These are phyloP conservation scores for Pao palembangensis DNA, from an alignment of 2,113 vertebrate species.

Conservation along the genomic window DNA sequence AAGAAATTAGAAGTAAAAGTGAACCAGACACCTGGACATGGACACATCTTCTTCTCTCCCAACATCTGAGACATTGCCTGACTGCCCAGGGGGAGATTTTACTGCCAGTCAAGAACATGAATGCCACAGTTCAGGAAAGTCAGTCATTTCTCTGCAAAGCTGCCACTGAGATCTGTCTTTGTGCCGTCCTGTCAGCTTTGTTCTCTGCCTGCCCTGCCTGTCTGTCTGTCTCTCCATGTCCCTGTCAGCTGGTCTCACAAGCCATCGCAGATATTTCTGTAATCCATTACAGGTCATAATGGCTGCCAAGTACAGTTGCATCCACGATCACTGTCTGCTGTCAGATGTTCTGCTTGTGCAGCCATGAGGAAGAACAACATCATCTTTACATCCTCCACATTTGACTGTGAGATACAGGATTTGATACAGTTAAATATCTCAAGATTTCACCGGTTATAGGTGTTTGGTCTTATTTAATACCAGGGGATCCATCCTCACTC, in stretches of 20 bases:
- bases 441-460: too few species aligned
- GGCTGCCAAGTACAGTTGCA: too few species aligned
- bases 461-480: too few species aligned
- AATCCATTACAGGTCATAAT: constrained; percentile 24
- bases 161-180: constrained; percentile 40
- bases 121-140: constrained; percentile 50
- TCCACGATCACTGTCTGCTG: too few species aligned
- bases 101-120: constrained; percentile 41
- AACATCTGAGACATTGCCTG: constrained; percentile 15
- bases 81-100: constrained; percentile 33
- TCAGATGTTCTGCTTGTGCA: too few species aligned
- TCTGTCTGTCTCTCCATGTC: constrained; percentile 36
- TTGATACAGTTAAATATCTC: too few species aligned
- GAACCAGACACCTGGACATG: constrained; percentile 1
- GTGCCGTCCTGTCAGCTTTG: constrained; percentile 13
- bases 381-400: too few species aligned
- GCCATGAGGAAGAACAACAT: too few species aligned
- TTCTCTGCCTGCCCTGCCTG: constrained; percentile 40
- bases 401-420: too few species aligned
- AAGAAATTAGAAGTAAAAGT: too few species aligned
- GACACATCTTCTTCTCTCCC: constrained; percentile 12
- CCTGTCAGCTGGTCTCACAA: constrained; percentile 39
- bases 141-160: constrained; percentile 49
- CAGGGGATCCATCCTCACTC: too few species aligned
- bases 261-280: constrained; percentile 35